Conservation (phyloP, 2,113 vertebrate species). For the Rissa tridactyla region DNA sequence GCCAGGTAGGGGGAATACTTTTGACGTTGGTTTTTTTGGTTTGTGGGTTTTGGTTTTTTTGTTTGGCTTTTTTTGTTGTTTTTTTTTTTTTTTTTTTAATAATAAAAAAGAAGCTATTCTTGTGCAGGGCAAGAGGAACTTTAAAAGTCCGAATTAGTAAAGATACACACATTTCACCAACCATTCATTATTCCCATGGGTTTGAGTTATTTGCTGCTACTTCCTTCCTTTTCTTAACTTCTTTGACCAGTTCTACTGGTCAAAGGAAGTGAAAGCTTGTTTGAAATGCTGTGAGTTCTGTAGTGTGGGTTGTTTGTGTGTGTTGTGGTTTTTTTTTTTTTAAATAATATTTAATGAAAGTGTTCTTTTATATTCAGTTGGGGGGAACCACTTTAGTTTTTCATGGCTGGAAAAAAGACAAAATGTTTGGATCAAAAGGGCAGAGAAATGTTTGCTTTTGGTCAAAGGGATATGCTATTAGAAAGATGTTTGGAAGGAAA, state of each 20-base stretch:
- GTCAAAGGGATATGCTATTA: neutral
- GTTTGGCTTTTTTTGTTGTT: neutral
- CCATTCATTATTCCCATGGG: neutral
- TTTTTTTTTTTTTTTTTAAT: neutral
- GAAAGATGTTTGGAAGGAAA: slow-evolving; percentile 10
- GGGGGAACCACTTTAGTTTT: neutral
- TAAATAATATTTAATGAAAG: neutral
- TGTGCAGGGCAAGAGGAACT: neutral
- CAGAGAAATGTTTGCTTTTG: slow-evolving; percentile 16
- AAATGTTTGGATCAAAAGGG: neutral
- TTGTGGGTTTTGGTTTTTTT: neutral
- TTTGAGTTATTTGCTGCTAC: neutral
- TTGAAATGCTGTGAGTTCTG: neutral
- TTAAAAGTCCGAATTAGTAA: neutral
- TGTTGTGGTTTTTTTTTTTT: neutral
- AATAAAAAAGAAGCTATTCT: neutral
- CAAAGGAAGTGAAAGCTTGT: neutral
- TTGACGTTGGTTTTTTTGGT: neutral
- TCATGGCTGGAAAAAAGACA: neutral
- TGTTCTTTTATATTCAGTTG: neutral
- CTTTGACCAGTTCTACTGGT: neutral
- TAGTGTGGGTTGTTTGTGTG: neutral
- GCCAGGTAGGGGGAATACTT: neutral
- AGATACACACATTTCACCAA: neutral
- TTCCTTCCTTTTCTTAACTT: neutral